Evolutionary conservation across 2,797 vertebrate genomes (phyloP).

Genomic region (Centropyge bicolor): DNA sequence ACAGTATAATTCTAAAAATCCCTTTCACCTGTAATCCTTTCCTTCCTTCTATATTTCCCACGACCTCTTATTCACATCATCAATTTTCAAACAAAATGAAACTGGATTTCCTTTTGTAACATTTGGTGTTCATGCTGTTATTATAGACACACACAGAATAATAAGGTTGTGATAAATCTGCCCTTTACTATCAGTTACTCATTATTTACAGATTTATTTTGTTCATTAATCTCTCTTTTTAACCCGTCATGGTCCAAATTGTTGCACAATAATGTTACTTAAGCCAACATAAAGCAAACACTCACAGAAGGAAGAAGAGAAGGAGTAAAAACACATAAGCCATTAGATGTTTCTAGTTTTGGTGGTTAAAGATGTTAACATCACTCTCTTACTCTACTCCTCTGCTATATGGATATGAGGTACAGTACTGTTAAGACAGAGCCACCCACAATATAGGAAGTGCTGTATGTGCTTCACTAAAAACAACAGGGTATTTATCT

Average conservation of each 20-base stretch:
- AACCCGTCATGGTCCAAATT: background rate
- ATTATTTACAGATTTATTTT: background rate
- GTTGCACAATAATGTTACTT: background rate
- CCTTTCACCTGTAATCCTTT: background rate
- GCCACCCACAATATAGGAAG: background rate
- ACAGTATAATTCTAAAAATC: background rate
- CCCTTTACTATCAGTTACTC: background rate
- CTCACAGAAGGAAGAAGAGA: background rate
- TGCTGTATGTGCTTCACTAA: background rate
- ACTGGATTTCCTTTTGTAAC: background rate
- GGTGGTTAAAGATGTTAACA: background rate
- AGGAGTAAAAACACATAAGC: background rate
- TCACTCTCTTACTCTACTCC: background rate
- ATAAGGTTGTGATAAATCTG: background rate
- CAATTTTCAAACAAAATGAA: background rate
- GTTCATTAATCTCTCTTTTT: background rate
- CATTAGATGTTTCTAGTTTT: background rate
- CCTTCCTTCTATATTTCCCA: background rate
- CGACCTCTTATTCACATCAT: background rate
- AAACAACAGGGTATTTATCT: background rate
- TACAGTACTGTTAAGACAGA: background rate
- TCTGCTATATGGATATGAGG: background rate
- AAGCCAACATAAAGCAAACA: background rate
- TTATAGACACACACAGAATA: background rate
- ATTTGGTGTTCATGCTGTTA: background rate